Conservation (phyloP, 2,888 invertebrate species). For the Volucella inflata region DNA sequence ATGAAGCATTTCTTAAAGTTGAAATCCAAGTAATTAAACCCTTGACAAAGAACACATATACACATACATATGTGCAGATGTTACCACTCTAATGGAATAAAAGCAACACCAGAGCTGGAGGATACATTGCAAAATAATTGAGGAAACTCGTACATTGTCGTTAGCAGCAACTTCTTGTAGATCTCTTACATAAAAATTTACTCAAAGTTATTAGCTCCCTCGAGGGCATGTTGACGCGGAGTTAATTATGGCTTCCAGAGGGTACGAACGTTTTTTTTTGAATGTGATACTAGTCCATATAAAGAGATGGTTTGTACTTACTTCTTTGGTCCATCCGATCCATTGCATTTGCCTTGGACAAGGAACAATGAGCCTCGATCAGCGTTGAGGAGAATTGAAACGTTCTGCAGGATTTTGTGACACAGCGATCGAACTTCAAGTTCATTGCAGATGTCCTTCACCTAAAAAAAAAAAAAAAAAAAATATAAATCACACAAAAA, state of each 20-base stretch:
- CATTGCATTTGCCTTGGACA: constrained; percentile 88
- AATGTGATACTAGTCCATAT: background rate
- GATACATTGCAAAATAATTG: background rate
- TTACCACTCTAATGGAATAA: background rate
- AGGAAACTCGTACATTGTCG: constrained; percentile 7
- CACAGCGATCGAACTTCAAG: constrained; percentile 96
- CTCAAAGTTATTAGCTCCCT: constrained; percentile 16
- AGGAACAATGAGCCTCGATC: constrained; percentile 97
- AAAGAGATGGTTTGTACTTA: constrained; percentile 78
- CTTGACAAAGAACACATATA: constrained; percentile 21
- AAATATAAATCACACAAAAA: constrained; percentile 24
- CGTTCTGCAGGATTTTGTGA: constrained; percentile 98
- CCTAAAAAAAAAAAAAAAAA: constrained; percentile 84
- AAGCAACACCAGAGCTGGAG: background rate
- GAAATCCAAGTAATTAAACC: constrained; percentile 50
- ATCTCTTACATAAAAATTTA: background rate
- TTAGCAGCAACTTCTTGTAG: constrained; percentile 20
- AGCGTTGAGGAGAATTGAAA: constrained; percentile 94
- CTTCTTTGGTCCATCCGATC: constrained; percentile 83
- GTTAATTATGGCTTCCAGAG: background rate
- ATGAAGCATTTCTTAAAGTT: constrained; percentile 14
- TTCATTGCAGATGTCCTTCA: constrained; percentile 98
- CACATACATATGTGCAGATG: constrained; percentile 36
- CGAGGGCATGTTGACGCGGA: constrained; percentile 9
- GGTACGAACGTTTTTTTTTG: background rate